Percentiles rank a stretch among this genome's conserved stretches.
Evolutionary conservation across 2,797 vertebrate genomes (phyloP).

Genomic region (Rhabdomys pumilio): DNA sequence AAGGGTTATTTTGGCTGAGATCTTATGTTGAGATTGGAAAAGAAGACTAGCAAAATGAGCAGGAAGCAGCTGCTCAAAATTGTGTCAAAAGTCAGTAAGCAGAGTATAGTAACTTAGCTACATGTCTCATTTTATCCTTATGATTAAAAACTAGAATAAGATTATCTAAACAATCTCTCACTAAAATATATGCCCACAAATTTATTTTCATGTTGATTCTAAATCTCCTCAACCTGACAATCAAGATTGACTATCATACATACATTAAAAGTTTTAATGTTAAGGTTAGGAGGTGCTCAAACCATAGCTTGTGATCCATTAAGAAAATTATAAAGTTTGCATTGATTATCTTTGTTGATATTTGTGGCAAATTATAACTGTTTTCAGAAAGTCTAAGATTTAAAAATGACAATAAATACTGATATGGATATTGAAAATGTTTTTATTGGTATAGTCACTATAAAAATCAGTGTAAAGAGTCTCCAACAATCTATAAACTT

Average conservation of each 20-base stretch:
- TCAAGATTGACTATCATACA: neutral
- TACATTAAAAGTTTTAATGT: conserved; percentile 11
- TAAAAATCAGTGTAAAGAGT: neutral
- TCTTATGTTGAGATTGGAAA: neutral
- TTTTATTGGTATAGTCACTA: neutral
- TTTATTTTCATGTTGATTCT: neutral
- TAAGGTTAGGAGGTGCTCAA: neutral
- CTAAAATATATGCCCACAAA: neutral
- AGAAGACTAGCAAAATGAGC: neutral
- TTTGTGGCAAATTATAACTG: neutral
- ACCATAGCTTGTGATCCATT: neutral
- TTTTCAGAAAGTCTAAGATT: neutral
- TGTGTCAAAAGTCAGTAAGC: neutral
- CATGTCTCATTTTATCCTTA: neutral
- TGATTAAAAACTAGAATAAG: neutral
- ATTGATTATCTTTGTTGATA: neutral
- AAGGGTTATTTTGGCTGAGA: neutral
- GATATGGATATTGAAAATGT: neutral
- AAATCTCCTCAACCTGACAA: neutral
- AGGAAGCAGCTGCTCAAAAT: neutral
- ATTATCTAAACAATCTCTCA: neutral
- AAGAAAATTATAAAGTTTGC: neutral
- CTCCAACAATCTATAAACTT: neutral
- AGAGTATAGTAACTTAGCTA: neutral
- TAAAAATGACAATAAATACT: neutral